Percentiles rank a stretch among this genome's conserved stretches.
Conservation (phyloP, 1,140 invertebrate species). For the Macrostomum lignano region DNA sequence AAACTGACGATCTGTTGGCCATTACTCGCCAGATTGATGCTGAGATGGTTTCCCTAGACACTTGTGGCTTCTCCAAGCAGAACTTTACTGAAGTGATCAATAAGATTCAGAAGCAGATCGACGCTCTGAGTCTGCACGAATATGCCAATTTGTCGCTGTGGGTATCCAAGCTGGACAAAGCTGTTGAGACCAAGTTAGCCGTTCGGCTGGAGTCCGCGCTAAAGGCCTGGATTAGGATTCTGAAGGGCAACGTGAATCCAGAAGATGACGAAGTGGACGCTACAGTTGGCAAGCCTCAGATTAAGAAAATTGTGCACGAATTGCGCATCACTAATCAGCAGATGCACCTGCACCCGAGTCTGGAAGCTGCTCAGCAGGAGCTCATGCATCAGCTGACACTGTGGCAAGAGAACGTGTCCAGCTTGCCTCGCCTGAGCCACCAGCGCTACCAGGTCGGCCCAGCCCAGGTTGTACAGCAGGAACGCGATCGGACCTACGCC, state of each 20-base stretch:
- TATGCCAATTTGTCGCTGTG: conserved; percentile 88
- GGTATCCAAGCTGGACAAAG: conserved; percentile 69
- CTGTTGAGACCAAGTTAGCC: conserved; percentile 65
- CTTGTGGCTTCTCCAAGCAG: conserved; percentile 65
- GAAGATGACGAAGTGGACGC: conserved; percentile 4
- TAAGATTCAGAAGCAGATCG: conserved; percentile 85
- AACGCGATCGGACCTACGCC: conserved; percentile 50
- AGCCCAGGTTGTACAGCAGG: too few relatives aligned
- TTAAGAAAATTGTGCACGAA: conserved; percentile 37
- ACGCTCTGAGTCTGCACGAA: conserved; percentile 72
- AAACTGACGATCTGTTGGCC: conserved; percentile 64
- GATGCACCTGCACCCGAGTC: conserved; percentile 68
- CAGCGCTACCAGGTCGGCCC: conserved; percentile 36
- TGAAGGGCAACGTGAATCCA: conserved; percentile 37
- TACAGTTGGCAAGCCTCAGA: neutral
- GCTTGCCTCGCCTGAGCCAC: conserved; percentile 64
- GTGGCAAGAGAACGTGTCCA: conserved; percentile 83
- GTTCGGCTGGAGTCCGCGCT: conserved; percentile 63
- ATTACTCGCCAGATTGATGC: conserved; percentile 81
- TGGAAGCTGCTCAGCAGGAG: conserved; percentile 71
- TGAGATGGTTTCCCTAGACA: conserved; percentile 70
- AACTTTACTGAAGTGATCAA: conserved; percentile 69
- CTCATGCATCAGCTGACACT: conserved; percentile 83
- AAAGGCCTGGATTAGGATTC: conserved; percentile 66
- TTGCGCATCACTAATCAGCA: conserved; percentile 88